phyloP scores from a whole-genome alignment of 23 tunicate genomes.

The Ascidia mentula region DNA sequence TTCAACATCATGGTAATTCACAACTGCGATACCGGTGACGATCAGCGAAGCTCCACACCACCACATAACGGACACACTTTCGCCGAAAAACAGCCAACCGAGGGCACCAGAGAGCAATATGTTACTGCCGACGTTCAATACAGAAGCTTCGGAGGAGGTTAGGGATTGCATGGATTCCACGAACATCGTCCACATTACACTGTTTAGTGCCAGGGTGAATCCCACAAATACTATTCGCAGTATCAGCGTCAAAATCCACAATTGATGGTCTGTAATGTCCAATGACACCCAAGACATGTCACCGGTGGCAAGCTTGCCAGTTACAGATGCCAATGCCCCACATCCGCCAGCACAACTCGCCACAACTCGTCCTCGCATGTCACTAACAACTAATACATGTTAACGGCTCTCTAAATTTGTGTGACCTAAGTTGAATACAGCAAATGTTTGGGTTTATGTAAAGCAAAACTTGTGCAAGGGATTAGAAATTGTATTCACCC shows the following conservation, averaged over 20 bases:
- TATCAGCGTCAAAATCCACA: constrained; percentile 4
- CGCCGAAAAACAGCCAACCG: constrained; percentile 65
- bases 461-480: no score
- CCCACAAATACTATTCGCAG: constrained; percentile 26
- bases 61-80: constrained; percentile 48
- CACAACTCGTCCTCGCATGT: background rate
- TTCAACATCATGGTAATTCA: background rate
- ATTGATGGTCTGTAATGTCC: background rate
- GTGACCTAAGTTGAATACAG: no score
- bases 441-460: no score
- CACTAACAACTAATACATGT: no score
- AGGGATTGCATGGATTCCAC: constrained; percentile 80
- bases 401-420: no score
- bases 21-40: constrained; percentile 49
- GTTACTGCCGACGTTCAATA: constrained; percentile 62
- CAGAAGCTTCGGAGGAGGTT: constrained; percentile 64
- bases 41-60: constrained; percentile 72
- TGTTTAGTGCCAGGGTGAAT: constrained; percentile 41
- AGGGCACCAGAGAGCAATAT: constrained; percentile 59
- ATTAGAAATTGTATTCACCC: no score
- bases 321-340: constrained; percentile 57
- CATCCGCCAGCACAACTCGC: constrained; percentile 63
- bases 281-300: background rate
- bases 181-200: constrained; percentile 75
- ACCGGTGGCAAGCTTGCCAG: constrained; percentile 42